phyloP scores from a whole-genome alignment of 1,140 invertebrate genomes.

The Aphaenogaster ashmeadi region DNA sequence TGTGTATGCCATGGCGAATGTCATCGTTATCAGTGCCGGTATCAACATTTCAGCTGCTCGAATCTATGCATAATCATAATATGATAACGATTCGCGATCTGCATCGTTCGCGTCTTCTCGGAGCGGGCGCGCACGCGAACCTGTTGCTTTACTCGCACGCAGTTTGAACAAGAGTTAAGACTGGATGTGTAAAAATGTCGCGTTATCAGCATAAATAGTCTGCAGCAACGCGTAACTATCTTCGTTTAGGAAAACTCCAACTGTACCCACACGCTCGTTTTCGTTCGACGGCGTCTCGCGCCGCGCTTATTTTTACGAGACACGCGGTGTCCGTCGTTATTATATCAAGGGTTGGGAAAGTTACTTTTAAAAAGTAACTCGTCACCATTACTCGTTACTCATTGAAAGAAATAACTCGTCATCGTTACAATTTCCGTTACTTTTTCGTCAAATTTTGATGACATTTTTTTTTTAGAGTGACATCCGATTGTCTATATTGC shows the following conservation, averaged over 20 bases:
- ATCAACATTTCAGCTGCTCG: slow-evolving; percentile 15
- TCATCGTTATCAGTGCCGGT: not conserved
- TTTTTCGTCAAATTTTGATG: no score
- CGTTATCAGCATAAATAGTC: not conserved
- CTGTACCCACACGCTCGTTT: no score
- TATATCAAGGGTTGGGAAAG: not conserved
- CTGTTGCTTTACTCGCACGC: not conserved
- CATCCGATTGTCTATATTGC: no score
- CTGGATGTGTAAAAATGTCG: not conserved
- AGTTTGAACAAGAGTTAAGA: not conserved
- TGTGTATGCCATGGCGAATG: not conserved
- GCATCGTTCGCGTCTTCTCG: not conserved
- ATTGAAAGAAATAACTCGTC: no score
- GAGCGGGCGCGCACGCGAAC: not conserved
- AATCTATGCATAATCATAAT: slow-evolving; percentile 22
- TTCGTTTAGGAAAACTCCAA: not conserved
- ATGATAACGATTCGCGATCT: slow-evolving; percentile 6
- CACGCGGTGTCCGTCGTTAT: no score
- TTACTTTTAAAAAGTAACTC: no score
- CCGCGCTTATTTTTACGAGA: not conserved
- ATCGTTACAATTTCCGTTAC: no score
- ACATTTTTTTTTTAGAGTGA: no score
- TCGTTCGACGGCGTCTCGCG: no score
- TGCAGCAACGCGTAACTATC: no score
- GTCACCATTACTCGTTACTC: no score